phyloP scores from a whole-genome alignment of 2,888 invertebrate genomes.

The Chrysina gloriosa region DNA sequence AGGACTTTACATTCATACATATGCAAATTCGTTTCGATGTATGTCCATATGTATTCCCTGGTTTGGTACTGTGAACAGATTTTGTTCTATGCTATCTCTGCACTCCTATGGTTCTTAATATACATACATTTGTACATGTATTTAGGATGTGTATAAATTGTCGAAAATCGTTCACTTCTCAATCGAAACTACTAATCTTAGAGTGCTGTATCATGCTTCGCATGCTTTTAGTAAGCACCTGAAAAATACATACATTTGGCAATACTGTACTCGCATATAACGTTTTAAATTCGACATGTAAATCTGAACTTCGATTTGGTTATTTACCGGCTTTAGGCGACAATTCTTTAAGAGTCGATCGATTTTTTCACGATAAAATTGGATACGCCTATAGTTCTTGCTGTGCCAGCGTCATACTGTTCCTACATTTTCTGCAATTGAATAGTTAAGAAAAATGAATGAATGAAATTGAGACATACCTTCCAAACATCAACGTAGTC shows the following conservation, averaged over 20 bases:
- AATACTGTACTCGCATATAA: background rate
- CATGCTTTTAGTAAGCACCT: background rate
- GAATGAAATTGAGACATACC: background rate
- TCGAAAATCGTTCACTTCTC: background rate
- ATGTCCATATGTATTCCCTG: background rate
- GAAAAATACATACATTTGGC: background rate
- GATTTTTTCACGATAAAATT: slow-evolving; percentile 82
- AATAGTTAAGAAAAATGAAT: too few species aligned
- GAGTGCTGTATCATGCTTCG: background rate
- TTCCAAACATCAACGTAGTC: slow-evolving; percentile 57
- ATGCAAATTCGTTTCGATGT: slow-evolving; percentile 2
- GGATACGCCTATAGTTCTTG: slow-evolving; percentile 78
- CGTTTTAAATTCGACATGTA: slow-evolving; percentile 70
- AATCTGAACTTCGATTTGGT: slow-evolving; percentile 82
- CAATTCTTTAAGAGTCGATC: slow-evolving; percentile 71
- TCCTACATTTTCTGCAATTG: slow-evolving; percentile 36
- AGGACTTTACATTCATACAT: slow-evolving; percentile 3
- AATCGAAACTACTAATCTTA: background rate
- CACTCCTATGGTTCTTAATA: too few species aligned
- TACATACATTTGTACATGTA: too few species aligned
- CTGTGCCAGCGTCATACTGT: slow-evolving; percentile 13
- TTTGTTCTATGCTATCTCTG: too few species aligned
- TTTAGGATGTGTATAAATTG: background rate
- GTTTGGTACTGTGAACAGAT: background rate
- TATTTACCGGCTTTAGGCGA: slow-evolving; percentile 72